These are phyloP conservation scores for Morelia viridis DNA, from an alignment of 2,797 vertebrate species.

Conservation along the genomic window DNA sequence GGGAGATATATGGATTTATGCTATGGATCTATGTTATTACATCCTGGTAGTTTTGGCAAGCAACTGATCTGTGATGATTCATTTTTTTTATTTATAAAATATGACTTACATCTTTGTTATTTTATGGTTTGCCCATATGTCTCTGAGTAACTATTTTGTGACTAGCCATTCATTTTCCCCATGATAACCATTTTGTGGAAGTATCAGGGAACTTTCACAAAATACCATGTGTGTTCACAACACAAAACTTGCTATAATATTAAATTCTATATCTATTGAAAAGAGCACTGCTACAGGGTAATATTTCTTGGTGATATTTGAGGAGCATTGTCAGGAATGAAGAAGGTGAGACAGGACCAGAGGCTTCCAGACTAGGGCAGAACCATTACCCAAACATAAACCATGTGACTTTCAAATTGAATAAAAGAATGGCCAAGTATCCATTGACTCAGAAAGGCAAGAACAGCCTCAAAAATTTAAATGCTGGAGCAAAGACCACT, in stretches of 20 bases:
- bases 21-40: not conserved
- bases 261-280: not conserved
- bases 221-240: not conserved
- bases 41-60: not conserved
- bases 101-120: not conserved
- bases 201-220: not conserved
- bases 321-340: no score
- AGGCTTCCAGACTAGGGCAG: not conserved
- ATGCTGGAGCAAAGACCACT: not conserved
- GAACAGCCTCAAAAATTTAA: not conserved
- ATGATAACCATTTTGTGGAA: not conserved
- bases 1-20: not conserved
- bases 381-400: not conserved
- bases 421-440: not conserved
- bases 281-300: not conserved
- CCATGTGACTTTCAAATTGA: not conserved
- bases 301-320: not conserved
- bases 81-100: not conserved
- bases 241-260: not conserved
- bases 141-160: not conserved
- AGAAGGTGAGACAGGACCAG: not conserved
- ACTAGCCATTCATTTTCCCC: not conserved
- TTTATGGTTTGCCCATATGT: not conserved
- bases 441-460: not conserved
- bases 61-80: not conserved